These are phyloP conservation scores for Ectemnius lituratus DNA, from an alignment of 2,888 invertebrate species.

Conservation along the genomic window DNA sequence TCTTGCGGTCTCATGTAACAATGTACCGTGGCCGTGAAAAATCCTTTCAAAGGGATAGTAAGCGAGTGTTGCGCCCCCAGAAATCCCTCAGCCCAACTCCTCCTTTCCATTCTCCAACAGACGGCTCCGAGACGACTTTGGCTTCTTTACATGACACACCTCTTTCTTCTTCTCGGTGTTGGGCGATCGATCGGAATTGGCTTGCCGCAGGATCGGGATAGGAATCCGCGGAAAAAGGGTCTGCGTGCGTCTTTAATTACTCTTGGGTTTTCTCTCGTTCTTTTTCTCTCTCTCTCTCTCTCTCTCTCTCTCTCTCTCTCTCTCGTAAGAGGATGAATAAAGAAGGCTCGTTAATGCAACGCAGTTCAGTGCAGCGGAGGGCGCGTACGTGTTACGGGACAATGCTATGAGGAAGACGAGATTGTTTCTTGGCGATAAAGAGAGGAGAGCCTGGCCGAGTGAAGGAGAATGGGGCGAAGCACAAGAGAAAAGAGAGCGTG, in stretches of 20 bases:
- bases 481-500: background rate
- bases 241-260: conserved; percentile 22
- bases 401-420: conserved; percentile 62
- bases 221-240: too few relatives aligned
- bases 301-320: conserved; percentile 8
- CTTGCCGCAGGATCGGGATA: too few relatives aligned
- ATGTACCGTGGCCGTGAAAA: background rate
- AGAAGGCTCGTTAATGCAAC: conserved; percentile 49
- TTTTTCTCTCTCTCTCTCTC: conserved; percentile 6
- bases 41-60: too few relatives aligned
- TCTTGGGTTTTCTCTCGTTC: background rate
- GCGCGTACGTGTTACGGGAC: conserved; percentile 56
- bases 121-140: background rate
- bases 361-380: conserved; percentile 4
- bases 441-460: conserved; percentile 17
- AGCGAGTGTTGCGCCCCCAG: background rate
- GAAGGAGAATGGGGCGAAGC: background rate
- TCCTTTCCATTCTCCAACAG: background rate
- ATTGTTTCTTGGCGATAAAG: conserved; percentile 56
- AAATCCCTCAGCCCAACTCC: background rate
- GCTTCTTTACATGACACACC: background rate
- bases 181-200: background rate
- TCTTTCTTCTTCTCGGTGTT: too few relatives aligned
- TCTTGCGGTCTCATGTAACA: background rate
- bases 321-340: conserved; percentile 9